Percentiles rank a stretch among this genome's conserved stretches.
Conservation (phyloP, 2,888 invertebrate genomes). For the Scaptomyza cyrtandrae region DNA sequence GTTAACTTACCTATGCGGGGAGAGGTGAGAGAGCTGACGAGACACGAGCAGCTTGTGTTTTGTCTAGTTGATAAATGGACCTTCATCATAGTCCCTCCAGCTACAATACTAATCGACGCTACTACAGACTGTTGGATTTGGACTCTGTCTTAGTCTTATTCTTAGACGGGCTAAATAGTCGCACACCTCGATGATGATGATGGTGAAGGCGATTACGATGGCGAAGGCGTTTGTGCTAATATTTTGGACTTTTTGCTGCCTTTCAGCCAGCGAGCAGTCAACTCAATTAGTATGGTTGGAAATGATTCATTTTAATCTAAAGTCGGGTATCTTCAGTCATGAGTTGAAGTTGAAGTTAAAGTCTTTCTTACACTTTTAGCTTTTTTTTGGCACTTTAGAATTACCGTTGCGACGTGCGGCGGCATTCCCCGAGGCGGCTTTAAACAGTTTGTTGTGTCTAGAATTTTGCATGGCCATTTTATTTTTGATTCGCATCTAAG, state of each 20-base stretch:
- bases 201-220: not conserved
- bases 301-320: conserved; percentile 78
- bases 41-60: conserved; percentile 65
- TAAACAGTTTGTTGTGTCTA: conserved; percentile 62
- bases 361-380: conserved; percentile 11
- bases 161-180: conserved; percentile 68
- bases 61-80: conserved; percentile 70
- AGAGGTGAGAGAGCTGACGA: conserved; percentile 60
- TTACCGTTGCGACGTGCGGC: conserved; percentile 66
- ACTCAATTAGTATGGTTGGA: conserved; percentile 77
- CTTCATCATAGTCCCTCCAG: conserved; percentile 51
- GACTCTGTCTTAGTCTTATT: not conserved
- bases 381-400: conserved; percentile 22
- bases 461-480: conserved; percentile 77
- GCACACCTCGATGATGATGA: conserved; percentile 60
- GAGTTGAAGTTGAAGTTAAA: conserved; percentile 45
- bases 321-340: conserved; percentile 77
- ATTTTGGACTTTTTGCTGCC: conserved; percentile 66
- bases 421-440: conserved; percentile 64
- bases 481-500: conserved; percentile 67
- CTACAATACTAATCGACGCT: conserved; percentile 65
- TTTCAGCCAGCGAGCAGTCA: conserved; percentile 47
- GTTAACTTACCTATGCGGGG: conserved; percentile 52
- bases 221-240: conserved; percentile 65
- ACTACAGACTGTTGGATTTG: conserved; percentile 37